Evolutionary conservation across 37 sponge, comb jelly and placozoan genomes (phyloP), one percentile per base, ranked within the genome.

Genomic region (Halisarca cf. caerulea): DNA sequence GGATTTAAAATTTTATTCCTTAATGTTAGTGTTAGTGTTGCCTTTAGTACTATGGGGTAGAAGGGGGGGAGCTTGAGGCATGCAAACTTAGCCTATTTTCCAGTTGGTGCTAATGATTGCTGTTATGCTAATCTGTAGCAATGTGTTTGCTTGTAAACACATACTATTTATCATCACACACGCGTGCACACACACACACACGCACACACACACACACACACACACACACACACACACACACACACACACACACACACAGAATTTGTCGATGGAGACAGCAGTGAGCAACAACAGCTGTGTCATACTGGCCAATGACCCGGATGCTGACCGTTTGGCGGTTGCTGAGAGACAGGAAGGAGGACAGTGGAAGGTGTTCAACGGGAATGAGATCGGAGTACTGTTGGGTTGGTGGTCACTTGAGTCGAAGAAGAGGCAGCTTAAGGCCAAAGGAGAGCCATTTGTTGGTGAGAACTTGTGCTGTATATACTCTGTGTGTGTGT

Each of bases 281-380:
- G 89, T 96, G 21, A 57, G 53, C n/a, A 53, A 75, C 62, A 88
- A 85, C 38, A 88, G 88, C 30, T 24, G 47, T 0, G 59, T 99
- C 47, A 96, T 99, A 73, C 87, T 99, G 45, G 99, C 99, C 58
- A 96, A 92, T 58, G 99, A 99, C 83, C 99, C 99, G 42, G 99
- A 99, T 91, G 95, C 97, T 3, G 99, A 99, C 70, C 60, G 99
- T 51, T 79, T 99, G 80, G 99, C 99, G 0, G 66, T 94, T 39
- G 97, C 99, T 5, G 99, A 99, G 88, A 92, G 78, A 47, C 35
- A 81, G 40, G 41, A 58, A 7, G 78, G 78, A 40, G 89, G 90
- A 11, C 38, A 51, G 2, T 99, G 99, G 99, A 83, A 85, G 64
- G 90, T 99, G 34, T 96, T 96, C 79, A 94, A 86, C 87, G 99